Evolutionary conservation across 2,113 vertebrate species (phyloP), one percentile per base, ranked within the genome.

Genomic region (Gambusia holbrooki): DNA sequence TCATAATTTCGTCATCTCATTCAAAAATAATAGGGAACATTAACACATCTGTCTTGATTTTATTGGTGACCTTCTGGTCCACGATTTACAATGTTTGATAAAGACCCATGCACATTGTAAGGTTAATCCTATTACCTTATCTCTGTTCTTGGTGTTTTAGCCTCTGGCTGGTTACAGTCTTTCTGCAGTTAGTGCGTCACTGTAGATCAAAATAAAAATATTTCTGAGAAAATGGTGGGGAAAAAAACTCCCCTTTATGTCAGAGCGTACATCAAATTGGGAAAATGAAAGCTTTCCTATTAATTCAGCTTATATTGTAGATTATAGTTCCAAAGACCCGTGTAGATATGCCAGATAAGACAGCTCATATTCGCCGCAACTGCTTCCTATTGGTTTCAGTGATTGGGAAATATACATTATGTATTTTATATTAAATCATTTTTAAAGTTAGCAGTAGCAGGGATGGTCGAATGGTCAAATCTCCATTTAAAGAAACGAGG

Each of bases 401-500:
- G 83, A 82, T 90, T 60, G 72, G 76, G 71, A 77, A 86, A 86
- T 82, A 80, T 86, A 79, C 74, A 83, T 83, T 86, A 89, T 89
- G 84, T 83, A 87, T 87, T 89, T 92, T 64, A 81, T 86, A 87
- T 89, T 79, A 85, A 87, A 90, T 92, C 89, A 79, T 74, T 81
- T 86, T 82, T 91, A 92, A 92, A 88, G 87, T 88, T 82, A 71
- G 67, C 70, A 65, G 77, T 48, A 42, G 68, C 40, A 64, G 64
- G 85, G 75, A 81, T 81, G 66, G 82, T 84, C 86, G 79, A 90
- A 84, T 80, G 76, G 90, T 90, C 86, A 92, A 91, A 94, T 94
- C 89, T 93, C 81, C 82, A 93, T 93, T 93, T 92, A 89, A 91
- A 91, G 84, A 77, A 90, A 85, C 81, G 88, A 88, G 90, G 90